Conservation (phyloP, 2,888 invertebrate genomes). For the Euzetes globulus region DNA sequence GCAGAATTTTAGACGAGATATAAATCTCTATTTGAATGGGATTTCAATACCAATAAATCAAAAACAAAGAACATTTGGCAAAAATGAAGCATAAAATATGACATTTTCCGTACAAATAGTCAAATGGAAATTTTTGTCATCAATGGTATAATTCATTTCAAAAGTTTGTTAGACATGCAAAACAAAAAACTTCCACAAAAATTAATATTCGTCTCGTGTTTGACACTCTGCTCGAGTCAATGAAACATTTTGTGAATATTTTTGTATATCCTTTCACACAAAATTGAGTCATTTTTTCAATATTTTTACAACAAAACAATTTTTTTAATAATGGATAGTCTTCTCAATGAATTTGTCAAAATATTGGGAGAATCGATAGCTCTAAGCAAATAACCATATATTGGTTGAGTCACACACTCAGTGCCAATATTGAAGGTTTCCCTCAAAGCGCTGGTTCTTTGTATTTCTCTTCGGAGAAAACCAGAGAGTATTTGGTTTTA, state of each 20-base stretch:
- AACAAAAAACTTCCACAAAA: not conserved
- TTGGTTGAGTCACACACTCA: not conserved
- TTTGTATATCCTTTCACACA: not conserved
- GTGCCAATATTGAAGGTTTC: not conserved
- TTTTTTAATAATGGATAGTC: not conserved
- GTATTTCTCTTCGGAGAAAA: not conserved
- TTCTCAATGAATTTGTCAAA: constrained; percentile 4
- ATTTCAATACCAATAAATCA: not conserved
- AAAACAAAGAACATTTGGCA: not conserved
- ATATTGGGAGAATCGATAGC: not conserved
- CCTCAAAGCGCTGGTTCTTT: not conserved
- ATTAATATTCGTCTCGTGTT: not conserved
- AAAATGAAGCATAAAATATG: not conserved
- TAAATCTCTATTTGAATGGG: not conserved
- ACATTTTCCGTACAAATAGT: not conserved
- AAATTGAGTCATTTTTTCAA: constrained; percentile 4
- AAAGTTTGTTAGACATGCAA: not conserved
- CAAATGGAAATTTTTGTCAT: not conserved
- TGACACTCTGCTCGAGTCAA: no score
- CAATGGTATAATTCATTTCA: not conserved
- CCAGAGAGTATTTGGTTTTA: constrained; percentile 1
- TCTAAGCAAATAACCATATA: not conserved
- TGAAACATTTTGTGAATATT: not conserved
- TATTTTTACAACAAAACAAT: not conserved
- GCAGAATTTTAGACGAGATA: not conserved